phyloP scores from a whole-genome alignment of 1,140 invertebrate genomes.

The Battus philenor region DNA sequence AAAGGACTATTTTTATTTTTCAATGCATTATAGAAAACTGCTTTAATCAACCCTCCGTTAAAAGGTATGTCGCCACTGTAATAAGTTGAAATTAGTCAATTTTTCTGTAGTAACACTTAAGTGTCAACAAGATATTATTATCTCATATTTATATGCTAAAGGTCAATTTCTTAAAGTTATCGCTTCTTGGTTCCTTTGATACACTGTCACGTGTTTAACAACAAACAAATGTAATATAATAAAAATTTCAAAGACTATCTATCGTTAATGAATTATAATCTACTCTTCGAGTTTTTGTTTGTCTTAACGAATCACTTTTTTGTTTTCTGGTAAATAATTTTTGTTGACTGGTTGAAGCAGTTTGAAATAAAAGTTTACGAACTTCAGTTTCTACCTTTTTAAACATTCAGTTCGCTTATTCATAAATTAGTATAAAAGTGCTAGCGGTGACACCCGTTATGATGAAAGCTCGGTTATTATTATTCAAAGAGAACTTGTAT shows the following conservation, averaged over 20 bases:
- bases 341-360: constrained; percentile 17
- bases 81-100: too few relatives aligned
- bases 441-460: constrained; percentile 28
- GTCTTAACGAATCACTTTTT: constrained; percentile 25
- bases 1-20: constrained; percentile 20
- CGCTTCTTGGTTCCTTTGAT: background rate
- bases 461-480: constrained; percentile 18
- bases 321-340: constrained; percentile 18
- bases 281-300: constrained; percentile 29
- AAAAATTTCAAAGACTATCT: constrained; percentile 11
- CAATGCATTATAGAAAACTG: constrained; percentile 46
- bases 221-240: constrained; percentile 1
- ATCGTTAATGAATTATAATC: constrained; percentile 22
- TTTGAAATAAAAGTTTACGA: constrained; percentile 11
- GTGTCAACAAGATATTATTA: background rate
- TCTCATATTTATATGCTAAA: constrained; percentile 11
- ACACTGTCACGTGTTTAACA: constrained; percentile 2
- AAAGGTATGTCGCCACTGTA: constrained; percentile 37
- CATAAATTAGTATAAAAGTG: constrained; percentile 36
- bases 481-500: constrained; percentile 28
- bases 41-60: constrained; percentile 26
- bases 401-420: constrained; percentile 18
- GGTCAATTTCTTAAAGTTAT: constrained; percentile 8
- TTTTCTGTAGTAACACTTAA: too few relatives aligned
- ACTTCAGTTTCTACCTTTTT: constrained; percentile 1